Conservation (phyloP, 2,113 vertebrate species). For the Chaetodon auriga region DNA sequence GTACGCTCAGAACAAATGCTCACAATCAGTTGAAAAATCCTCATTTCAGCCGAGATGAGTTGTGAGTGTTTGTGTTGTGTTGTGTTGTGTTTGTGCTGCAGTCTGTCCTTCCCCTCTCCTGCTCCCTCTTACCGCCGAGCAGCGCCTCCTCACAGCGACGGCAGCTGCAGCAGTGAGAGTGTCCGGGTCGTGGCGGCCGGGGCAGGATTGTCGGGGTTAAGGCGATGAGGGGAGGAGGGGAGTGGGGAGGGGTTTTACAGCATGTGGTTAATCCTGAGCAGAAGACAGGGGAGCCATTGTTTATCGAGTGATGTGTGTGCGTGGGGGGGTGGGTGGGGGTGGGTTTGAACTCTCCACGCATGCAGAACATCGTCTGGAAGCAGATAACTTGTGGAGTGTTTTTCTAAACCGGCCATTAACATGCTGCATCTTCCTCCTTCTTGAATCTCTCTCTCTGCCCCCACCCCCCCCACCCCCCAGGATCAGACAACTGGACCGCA, state of each 20-base stretch:
- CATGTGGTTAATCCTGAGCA: conserved; percentile 78
- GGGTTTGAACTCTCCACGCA: conserved; percentile 28
- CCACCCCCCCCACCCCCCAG: conserved; percentile 72
- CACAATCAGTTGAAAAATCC: neutral
- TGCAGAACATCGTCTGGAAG: conserved; percentile 12
- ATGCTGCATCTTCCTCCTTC: neutral
- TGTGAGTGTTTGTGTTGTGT: neutral
- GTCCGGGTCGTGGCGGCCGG: neutral
- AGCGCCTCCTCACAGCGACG: conserved; percentile 18
- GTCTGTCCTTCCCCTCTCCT: neutral
- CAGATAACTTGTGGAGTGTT: conserved; percentile 20
- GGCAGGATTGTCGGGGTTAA: conserved; percentile 69
- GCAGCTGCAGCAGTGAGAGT: conserved; percentile 68
- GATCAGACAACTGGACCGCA: conserved; percentile 94
- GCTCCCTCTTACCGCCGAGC: neutral
- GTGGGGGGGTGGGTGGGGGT: conserved; percentile 22
- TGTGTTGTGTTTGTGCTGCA: neutral
- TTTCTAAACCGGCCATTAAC: conserved; percentile 17
- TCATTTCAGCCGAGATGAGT: neutral
- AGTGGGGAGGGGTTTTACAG: conserved; percentile 48
- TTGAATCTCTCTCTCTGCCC: neutral
- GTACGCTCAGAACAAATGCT: neutral
- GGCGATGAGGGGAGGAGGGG: conserved; percentile 35
- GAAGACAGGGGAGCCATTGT: conserved; percentile 82
- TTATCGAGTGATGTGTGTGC: conserved; percentile 56